These are phyloP conservation scores for Sciaenops ocellatus DNA, from an alignment of 2,797 vertebrate genomes.

Conservation along the genomic window DNA sequence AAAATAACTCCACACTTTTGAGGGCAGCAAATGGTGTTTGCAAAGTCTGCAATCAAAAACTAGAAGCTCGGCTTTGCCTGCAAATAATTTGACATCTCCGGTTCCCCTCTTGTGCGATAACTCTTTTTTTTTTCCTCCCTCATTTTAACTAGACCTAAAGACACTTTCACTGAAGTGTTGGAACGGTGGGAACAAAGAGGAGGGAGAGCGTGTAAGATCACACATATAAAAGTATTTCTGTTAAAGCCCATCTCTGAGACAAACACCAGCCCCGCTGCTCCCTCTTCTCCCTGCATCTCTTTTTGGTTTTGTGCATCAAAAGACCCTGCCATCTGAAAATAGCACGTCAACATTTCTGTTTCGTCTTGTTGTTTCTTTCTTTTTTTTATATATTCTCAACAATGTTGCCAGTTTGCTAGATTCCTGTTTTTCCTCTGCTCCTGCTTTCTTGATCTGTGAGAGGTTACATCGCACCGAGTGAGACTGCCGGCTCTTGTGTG, in stretches of 20 bases:
- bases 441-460: slow-evolving; percentile 81
- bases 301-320: slow-evolving; percentile 76
- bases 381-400: slow-evolving; percentile 70
- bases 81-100: slow-evolving; percentile 56
- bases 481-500: slow-evolving; percentile 52
- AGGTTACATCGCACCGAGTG: slow-evolving; percentile 85
- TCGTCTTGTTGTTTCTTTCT: slow-evolving; percentile 68
- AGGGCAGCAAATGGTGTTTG: slow-evolving; percentile 72
- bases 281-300: slow-evolving; percentile 49
- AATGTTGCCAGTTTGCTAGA: slow-evolving; percentile 83
- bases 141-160: slow-evolving; percentile 70
- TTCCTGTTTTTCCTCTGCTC: slow-evolving; percentile 81
- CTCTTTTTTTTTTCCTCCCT: slow-evolving; percentile 19
- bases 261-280: slow-evolving; percentile 65
- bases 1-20: slow-evolving; percentile 74
- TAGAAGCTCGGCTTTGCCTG: slow-evolving; percentile 47
- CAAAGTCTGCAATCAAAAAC: slow-evolving; percentile 62
- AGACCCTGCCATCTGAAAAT: slow-evolving; percentile 81
- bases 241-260: slow-evolving; percentile 77
- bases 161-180: slow-evolving; percentile 60
- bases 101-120: slow-evolving; percentile 17
- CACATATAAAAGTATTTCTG: slow-evolving; percentile 75
- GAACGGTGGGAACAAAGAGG: slow-evolving; percentile 65
- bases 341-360: slow-evolving; percentile 79
- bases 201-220: slow-evolving; percentile 74